Conservation (phyloP, 2,888 invertebrate species). For the Ormyrus labotus region DNA sequence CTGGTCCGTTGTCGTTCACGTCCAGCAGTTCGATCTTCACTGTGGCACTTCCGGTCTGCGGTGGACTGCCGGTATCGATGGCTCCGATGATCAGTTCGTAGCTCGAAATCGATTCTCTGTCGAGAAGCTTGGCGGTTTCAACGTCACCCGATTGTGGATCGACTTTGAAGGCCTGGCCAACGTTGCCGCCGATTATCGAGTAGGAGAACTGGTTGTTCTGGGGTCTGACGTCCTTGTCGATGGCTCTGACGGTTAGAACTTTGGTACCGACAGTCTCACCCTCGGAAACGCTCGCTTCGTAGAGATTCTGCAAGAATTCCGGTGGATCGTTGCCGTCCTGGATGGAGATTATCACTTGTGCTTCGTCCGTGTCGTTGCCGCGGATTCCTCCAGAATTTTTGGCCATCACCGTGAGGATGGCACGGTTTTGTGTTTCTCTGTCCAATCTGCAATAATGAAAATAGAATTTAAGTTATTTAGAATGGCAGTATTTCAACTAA, state of each 20-base stretch:
- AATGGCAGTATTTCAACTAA: not conserved
- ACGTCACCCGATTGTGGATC: constrained; percentile 91
- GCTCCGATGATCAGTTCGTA: constrained; percentile 90
- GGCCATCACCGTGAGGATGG: constrained; percentile 93
- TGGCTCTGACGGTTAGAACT: constrained; percentile 87
- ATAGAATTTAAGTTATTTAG: not conserved
- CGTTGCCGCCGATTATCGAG: constrained; percentile 90
- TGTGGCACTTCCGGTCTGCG: constrained; percentile 93
- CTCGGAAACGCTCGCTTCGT: constrained; percentile 89
- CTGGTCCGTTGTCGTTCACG: constrained; percentile 95
- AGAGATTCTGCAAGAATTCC: constrained; percentile 88
- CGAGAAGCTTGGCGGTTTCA: constrained; percentile 85
- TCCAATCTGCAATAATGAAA: constrained; percentile 78
- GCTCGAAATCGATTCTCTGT: constrained; percentile 86
- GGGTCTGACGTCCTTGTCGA: constrained; percentile 93
- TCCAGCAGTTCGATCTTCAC: constrained; percentile 89
- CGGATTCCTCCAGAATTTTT: constrained; percentile 96
- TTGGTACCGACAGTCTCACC: constrained; percentile 85
- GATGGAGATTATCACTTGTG: constrained; percentile 93
- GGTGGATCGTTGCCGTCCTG: constrained; percentile 98
- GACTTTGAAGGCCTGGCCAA: constrained; percentile 89
- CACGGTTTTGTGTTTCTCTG: constrained; percentile 91
- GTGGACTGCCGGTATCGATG: constrained; percentile 91
- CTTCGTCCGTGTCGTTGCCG: constrained; percentile 96
- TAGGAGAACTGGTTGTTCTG: constrained; percentile 95